Conservation (phyloP, 2,797 vertebrate species). For the Pogonophryne albipinna region DNA sequence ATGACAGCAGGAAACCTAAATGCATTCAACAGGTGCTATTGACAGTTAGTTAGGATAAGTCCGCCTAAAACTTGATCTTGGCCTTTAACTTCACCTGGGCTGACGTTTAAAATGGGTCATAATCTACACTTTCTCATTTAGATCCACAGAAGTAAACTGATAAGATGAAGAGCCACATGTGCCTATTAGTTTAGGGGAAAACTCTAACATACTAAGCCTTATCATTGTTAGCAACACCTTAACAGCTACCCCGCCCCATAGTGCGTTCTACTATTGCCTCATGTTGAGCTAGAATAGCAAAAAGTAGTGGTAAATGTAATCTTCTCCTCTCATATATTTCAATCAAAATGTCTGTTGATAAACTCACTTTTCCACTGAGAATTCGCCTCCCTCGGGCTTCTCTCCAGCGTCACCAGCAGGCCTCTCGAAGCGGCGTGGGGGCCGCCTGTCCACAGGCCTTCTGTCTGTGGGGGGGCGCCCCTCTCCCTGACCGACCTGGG, state of each 20-base stretch:
- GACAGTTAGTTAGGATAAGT: background rate
- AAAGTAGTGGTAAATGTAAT: background rate
- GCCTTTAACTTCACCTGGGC: background rate
- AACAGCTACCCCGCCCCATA: constrained; percentile 32
- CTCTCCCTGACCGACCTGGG: constrained; percentile 89
- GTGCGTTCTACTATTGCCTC: background rate
- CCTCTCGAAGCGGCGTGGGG: constrained; percentile 92
- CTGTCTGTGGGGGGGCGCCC: constrained; percentile 93
- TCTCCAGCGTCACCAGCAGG: constrained; percentile 88
- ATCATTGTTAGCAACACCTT: constrained; percentile 49
- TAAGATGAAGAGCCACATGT: background rate
- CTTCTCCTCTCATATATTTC: background rate
- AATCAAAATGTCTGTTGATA: background rate
- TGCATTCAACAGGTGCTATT: background rate
- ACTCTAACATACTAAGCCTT: constrained; percentile 15
- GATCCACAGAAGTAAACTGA: background rate
- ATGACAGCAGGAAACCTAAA: background rate
- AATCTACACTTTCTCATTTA: too few relatives aligned
- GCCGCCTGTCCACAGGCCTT: constrained; percentile 91
- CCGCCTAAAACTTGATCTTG: too few relatives aligned
- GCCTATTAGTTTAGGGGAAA: background rate
- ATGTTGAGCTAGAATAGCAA: background rate
- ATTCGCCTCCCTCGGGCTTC: constrained; percentile 95
- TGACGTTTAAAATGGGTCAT: background rate
- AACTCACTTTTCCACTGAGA: constrained; percentile 96